A percentile compares a stretch with the other conserved stretches of the same genome.
These are phyloP conservation scores for Parazoanthus atlanticus DNA, from an alignment of 92 coral and sea anemone genomes.

Conservation along the genomic window DNA sequence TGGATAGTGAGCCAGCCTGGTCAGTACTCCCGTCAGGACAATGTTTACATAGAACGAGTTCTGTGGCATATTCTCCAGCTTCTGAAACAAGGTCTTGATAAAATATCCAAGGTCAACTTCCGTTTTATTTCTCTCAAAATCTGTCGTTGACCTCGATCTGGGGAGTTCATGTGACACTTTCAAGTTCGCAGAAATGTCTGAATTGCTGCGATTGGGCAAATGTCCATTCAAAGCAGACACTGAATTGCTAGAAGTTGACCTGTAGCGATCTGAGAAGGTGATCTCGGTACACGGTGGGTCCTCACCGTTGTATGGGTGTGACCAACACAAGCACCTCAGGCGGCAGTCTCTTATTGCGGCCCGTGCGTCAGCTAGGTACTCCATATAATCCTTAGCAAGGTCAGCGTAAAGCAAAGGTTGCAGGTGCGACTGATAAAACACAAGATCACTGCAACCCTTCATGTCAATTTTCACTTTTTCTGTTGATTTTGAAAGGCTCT, in stretches of 20 bases:
- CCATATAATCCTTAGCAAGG: slow-evolving; percentile 86
- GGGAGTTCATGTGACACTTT: slow-evolving; percentile 37
- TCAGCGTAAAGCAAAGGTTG: slow-evolving; percentile 48
- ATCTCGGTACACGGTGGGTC: slow-evolving; percentile 68
- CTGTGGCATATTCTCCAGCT: slow-evolving; percentile 93
- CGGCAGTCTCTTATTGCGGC: slow-evolving; percentile 78
- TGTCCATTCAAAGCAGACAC: slow-evolving; percentile 36
- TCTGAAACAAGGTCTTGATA: slow-evolving; percentile 78
- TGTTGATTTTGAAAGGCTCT: slow-evolving; percentile 58
- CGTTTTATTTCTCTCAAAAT: slow-evolving; percentile 51
- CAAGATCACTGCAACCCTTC: slow-evolving; percentile 71
- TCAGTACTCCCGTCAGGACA: slow-evolving; percentile 87
- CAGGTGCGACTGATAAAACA: slow-evolving; percentile 64
- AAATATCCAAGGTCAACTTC: slow-evolving; percentile 78
- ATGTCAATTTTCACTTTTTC: slow-evolving; percentile 77
- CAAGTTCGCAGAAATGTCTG: slow-evolving; percentile 20
- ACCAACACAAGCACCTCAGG: slow-evolving; percentile 91
- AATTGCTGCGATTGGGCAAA: slow-evolving; percentile 34
- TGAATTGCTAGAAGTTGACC: slow-evolving; percentile 30
- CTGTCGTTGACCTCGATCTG: slow-evolving; percentile 67
- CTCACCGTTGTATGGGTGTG: slow-evolving; percentile 89
- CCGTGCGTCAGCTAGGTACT: slow-evolving; percentile 89
- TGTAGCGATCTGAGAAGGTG: slow-evolving; percentile 47
- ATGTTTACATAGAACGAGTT: slow-evolving; percentile 92
- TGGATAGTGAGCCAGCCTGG: slow-evolving; percentile 88